Evolutionary conservation across 92 coral and sea anemone genomes (phyloP), one percentile per base, ranked within the genome.

Genomic region (Micromussa lordhowensis): DNA sequence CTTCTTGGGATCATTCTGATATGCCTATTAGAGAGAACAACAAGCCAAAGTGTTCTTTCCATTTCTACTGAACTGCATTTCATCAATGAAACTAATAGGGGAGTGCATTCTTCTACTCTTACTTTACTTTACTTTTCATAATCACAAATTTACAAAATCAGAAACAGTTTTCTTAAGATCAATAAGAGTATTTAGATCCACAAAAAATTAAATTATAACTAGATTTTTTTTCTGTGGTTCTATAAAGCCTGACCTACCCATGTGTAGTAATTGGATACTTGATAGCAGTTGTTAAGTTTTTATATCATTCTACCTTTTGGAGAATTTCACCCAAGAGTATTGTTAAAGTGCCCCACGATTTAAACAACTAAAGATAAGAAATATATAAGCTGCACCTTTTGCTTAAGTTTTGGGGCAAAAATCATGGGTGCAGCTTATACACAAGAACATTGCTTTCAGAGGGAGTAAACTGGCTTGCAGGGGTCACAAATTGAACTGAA

Each of bases 371-470:
- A n/a, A n/a, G n/a, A n/a, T n/a, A n/a, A n/a, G n/a, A n/a, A n/a
- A n/a, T 49, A 54, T 34, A 31, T 73, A 31, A 73, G 78, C 78
- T n/a, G 49, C 49, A 31, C 48, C 49, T 19, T 73, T 21, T n/a
- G n/a, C n/a, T n/a, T n/a, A n/a, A n/a, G n/a, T n/a, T n/a, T n/a
- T n/a, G n/a, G n/a, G n/a, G n/a, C n/a, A n/a, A 74, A 74, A 74
- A 74, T 1, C n/a, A n/a, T n/a, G 53, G 78, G 78, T 32, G 78
- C 53, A 28, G 78, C 78, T 74, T 40, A 32, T 74, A 32, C 31
- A 74, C 78, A 17, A 34, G 78, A 74, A 15, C 78, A 74, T 74
- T 74, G 24, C 78, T 74, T 35, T 74, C 24, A 74, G 49, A 32
- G 78, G 78, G 78, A 32, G 78, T 32, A 32, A 74, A 74, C 31